Conservation (phyloP, 2,113 vertebrate species). For the Perca flavescens region DNA sequence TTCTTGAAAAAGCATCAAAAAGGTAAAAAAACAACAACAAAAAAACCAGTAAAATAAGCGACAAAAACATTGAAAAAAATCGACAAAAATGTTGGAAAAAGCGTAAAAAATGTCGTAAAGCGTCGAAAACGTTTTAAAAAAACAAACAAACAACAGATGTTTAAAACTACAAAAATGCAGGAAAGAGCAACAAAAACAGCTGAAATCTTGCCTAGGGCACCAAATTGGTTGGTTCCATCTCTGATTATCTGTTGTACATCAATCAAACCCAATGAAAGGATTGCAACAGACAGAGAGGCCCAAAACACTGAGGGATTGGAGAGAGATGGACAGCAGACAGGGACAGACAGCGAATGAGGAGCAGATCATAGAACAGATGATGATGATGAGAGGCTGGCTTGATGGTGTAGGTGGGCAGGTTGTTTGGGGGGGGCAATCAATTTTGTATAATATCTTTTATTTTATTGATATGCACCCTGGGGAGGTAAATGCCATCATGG, state of each 20-base stretch:
- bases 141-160: too few relatives aligned
- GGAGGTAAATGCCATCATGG: conserved; percentile 77
- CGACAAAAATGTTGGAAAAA: too few relatives aligned
- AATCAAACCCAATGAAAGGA: conserved; percentile 14
- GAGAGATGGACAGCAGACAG: background rate
- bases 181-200: too few relatives aligned
- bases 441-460: conserved; percentile 69
- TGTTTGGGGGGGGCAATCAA: conserved; percentile 65
- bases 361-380: conserved; percentile 20
- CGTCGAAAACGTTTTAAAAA: too few relatives aligned
- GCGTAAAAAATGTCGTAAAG: too few relatives aligned
- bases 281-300: background rate
- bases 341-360: conserved; percentile 10
- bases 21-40: too few relatives aligned
- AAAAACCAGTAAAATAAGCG: too few relatives aligned
- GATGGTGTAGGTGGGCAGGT: conserved; percentile 49
- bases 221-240: too few relatives aligned
- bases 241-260: conserved; percentile 5
- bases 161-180: too few relatives aligned
- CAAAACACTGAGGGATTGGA: background rate
- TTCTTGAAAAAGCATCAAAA: too few relatives aligned
- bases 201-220: too few relatives aligned
- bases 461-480: conserved; percentile 74
- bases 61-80: too few relatives aligned
- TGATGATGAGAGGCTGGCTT: conserved; percentile 18